A percentile compares a stretch with the other conserved stretches of the same genome.
phyloP scores from a whole-genome alignment of 2,888 invertebrate genomes.

The Drosophila mulleri region DNA sequence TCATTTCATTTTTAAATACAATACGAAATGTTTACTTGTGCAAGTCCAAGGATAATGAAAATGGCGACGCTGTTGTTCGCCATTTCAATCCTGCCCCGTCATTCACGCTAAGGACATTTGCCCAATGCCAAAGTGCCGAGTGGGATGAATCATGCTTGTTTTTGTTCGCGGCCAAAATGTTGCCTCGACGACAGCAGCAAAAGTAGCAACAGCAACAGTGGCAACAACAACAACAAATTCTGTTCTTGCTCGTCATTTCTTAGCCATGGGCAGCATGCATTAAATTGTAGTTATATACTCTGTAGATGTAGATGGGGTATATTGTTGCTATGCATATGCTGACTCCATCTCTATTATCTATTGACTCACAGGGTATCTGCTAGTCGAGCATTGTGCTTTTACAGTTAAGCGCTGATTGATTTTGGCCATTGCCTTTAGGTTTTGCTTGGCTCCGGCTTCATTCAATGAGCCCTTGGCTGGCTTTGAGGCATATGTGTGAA shows the following conservation, averaged over 20 bases:
- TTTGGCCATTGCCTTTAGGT: background rate
- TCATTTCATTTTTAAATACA: slow-evolving; percentile 58
- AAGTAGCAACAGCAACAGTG: too few species aligned
- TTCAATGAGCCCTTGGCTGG: background rate
- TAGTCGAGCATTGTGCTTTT: background rate
- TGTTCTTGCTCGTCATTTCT: background rate
- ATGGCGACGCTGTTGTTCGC: slow-evolving; percentile 50
- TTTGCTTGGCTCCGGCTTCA: background rate
- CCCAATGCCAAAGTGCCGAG: slow-evolving; percentile 30
- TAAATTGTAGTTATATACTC: slow-evolving; percentile 11
- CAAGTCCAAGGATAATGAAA: slow-evolving; percentile 74
- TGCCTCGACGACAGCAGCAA: background rate
- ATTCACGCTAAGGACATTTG: slow-evolving; percentile 49
- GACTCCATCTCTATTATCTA: too few species aligned
- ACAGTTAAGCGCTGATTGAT: background rate
- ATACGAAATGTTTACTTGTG: slow-evolving; percentile 56
- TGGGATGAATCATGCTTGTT: slow-evolving; percentile 31
- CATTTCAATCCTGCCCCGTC: slow-evolving; percentile 40
- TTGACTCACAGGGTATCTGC: background rate
- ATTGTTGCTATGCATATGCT: background rate
- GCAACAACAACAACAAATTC: background rate
- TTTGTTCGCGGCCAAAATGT: slow-evolving; percentile 11
- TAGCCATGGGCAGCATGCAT: background rate
- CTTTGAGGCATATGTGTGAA: slow-evolving; percentile 4
- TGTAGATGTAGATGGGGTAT: background rate